A percentile compares a stretch with the other conserved stretches of the same genome.
Conservation (phyloP, 1,140 invertebrate genomes). For the Magallana gigas region DNA sequence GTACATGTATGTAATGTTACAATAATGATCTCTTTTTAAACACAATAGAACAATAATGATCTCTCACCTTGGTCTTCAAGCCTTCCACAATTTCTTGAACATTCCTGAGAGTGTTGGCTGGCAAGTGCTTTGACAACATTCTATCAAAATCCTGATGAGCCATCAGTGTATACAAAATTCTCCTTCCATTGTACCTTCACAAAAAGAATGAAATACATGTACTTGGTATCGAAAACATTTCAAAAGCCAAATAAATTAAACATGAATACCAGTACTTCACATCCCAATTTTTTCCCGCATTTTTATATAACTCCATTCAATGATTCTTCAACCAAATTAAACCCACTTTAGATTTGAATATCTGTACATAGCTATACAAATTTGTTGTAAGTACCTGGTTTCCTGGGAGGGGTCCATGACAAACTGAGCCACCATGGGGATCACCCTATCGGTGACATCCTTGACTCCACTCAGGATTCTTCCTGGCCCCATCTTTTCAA, state of each 20-base stretch:
- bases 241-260: background rate
- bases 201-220: constrained; percentile 31
- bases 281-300: too few relatives aligned
- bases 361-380: background rate
- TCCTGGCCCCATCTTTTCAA: constrained; percentile 87
- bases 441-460: constrained; percentile 89
- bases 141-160: constrained; percentile 84
- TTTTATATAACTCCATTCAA: too few relatives aligned
- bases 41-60: background rate
- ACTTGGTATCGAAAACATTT: background rate
- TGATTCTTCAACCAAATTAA: background rate
- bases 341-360: background rate
- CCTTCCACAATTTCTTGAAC: constrained; percentile 85
- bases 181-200: constrained; percentile 85
- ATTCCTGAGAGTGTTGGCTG: constrained; percentile 83
- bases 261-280: background rate
- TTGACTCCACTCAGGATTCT: constrained; percentile 85
- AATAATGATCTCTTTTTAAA: background rate
- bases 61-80: constrained; percentile 79
- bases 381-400: constrained; percentile 83
- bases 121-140: constrained; percentile 84
- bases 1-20: too few relatives aligned
- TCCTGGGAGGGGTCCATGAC: constrained; percentile 92
- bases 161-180: constrained; percentile 83
- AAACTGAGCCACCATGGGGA: constrained; percentile 89